These are phyloP conservation scores for Palythoa grandiflora DNA, from an alignment of 92 coral and sea anemone species.

Conservation along the genomic window DNA sequence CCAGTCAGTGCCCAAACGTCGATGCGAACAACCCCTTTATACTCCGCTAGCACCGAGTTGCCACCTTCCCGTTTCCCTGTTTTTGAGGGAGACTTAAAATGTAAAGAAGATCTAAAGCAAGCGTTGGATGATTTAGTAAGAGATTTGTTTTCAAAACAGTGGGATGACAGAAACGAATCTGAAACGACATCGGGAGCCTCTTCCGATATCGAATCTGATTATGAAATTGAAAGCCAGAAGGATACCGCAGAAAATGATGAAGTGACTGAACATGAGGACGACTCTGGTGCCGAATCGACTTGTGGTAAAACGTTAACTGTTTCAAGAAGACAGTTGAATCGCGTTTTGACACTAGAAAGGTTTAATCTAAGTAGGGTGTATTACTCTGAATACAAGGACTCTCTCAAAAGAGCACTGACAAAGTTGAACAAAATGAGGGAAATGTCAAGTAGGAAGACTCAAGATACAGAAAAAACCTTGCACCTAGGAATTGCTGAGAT, in stretches of 20 bases:
- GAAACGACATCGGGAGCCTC: constrained; percentile 86
- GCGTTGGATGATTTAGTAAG: constrained; percentile 74
- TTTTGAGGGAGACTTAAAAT: constrained; percentile 63
- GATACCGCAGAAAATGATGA: constrained; percentile 44
- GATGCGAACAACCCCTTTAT: constrained; percentile 2
- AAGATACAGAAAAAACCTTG: constrained; percentile 66
- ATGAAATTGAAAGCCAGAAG: constrained; percentile 36
- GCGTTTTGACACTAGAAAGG: constrained; percentile 78
- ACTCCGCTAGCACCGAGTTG: not conserved
- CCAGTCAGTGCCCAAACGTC: not conserved
- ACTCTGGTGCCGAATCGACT: constrained; percentile 82
- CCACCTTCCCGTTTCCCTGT: not conserved
- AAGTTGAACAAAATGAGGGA: constrained; percentile 70
- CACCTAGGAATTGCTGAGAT: constrained; percentile 57
- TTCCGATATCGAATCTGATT: constrained; percentile 82
- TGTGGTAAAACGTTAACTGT: constrained; percentile 68
- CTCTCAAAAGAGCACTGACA: constrained; percentile 60
- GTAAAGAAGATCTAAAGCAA: constrained; percentile 65
- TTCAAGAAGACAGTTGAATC: constrained; percentile 74
- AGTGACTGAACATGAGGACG: constrained; percentile 55
- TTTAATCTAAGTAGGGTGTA: constrained; percentile 89
- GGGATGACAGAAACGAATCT: constrained; percentile 54
- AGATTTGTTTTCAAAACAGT: constrained; percentile 47
- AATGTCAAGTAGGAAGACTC: constrained; percentile 48
- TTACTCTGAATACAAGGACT: constrained; percentile 89